These are phyloP conservation scores for Macrotrachela quadricornifera DNA, from an alignment of 1,140 invertebrate genomes.

Conservation along the genomic window DNA sequence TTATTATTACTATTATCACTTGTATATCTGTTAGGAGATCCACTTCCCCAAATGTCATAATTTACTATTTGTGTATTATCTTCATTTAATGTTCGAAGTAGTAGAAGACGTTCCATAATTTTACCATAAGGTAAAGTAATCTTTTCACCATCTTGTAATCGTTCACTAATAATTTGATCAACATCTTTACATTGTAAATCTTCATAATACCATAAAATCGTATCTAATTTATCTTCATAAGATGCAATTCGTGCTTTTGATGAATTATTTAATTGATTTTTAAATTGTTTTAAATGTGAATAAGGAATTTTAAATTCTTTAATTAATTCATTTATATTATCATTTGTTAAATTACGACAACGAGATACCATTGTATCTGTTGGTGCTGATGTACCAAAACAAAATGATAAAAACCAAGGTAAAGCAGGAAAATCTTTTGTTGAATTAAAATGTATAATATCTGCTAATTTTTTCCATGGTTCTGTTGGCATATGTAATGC, in stretches of 20 bases:
- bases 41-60: no score
- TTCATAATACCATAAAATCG: conserved; percentile 26
- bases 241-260: conserved; percentile 15
- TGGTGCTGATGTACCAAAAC: conserved; percentile 14
- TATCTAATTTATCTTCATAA: conserved; percentile 16
- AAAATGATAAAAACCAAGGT: conserved; percentile 23
- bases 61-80: no score
- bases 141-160: conserved; percentile 13
- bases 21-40: no score
- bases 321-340: conserved; percentile 19
- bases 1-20: no score
- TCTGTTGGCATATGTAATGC: conserved; percentile 19
- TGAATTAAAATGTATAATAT: conserved; percentile 22
- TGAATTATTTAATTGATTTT: conserved; percentile 13
- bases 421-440: conserved; percentile 19
- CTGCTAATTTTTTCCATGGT: conserved; percentile 25
- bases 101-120: conserved; percentile 21
- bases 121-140: conserved; percentile 18
- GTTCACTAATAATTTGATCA: conserved; percentile 15
- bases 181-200: conserved; percentile 17
- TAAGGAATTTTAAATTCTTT: conserved; percentile 15
- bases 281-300: conserved; percentile 15
- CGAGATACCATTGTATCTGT: conserved; percentile 12
- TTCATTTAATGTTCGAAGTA: not conserved
- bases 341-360: conserved; percentile 13